Base-by-base conservation (phyloP, 2,888 invertebrate species). In the Drosophila mercatorum region DNA sequence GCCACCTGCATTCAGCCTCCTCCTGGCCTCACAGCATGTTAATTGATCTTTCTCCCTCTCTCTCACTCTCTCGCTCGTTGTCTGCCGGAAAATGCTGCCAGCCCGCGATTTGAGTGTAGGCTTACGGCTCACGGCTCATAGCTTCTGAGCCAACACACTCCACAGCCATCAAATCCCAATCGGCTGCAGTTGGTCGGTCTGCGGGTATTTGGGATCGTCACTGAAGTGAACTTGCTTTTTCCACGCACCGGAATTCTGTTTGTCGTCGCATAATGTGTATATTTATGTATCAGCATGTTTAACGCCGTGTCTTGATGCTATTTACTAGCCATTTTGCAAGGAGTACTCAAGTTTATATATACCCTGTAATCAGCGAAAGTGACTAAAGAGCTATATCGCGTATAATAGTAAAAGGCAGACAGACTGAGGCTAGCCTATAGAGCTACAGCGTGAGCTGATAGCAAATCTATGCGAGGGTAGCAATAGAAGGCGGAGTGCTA, bases 31-130 rank as follows among this genome's bases (percentile, higher is more conserved):
- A 59, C 58, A 91, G 46, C 53, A 90, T 78, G 69, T 72, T 91
- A 92, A 81, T 92, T 92, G 64, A 85, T 36, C 34, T 90, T 58
- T 90, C 88, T n/a, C 52, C 26, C 53, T 6, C 52, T 31, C 17
- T 17, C 38, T 2, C 52, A 12, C 22, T 26, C 38, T 0, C 36
- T 7, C 67, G 47, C 22, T 34, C 22, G 36, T 22, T 91, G 12
- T 95, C 86, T 94, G 14, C 94, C 95, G 0, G 94, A 94, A 92
- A 95, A 95, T 8, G 95, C 93, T 92, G 95, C 95, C 81, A 91
- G 78, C 49, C 89, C 75, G 26, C 83, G 81, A 75, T 86, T 88
- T 17, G 96, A 95, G 6, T 95, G 70, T 14, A 95, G 93, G 95
- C 95, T 51, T 8, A 6, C 10, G 17, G n/a, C 17, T 8, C 43